These are phyloP conservation scores for Pseudomyrmex pallidus DNA, from an alignment of 1,140 invertebrate genomes.

Conservation along the genomic window DNA sequence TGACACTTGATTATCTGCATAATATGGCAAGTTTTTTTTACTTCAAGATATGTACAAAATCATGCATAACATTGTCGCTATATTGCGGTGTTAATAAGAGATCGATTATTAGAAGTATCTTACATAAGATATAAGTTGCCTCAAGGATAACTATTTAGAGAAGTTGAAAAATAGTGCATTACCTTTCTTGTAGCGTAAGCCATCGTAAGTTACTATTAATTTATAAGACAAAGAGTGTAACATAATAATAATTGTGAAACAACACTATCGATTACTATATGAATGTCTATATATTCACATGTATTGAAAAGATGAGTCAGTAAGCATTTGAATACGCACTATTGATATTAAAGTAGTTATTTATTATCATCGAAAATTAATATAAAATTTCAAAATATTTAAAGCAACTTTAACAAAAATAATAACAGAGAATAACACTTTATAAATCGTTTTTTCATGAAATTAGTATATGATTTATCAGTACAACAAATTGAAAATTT, in stretches of 20 bases:
- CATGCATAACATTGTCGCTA: conserved; percentile 16
- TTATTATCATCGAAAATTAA: conserved; percentile 41
- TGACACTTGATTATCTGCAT: neutral
- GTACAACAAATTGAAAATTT: conserved; percentile 66
- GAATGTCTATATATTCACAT: conserved; percentile 73
- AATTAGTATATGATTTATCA: conserved; percentile 65
- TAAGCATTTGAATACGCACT: conserved; percentile 61
- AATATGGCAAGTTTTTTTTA: conserved; percentile 44
- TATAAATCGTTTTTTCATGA: conserved; percentile 52
- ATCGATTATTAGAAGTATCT: conserved; percentile 33
- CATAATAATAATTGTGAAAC: conserved; percentile 66
- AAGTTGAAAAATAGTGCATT: conserved; percentile 69
- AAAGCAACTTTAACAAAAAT: conserved; percentile 40
- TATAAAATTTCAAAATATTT: conserved; percentile 48
- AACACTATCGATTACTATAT: conserved; percentile 66
- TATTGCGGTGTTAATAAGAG: conserved; percentile 20
- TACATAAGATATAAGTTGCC: conserved; percentile 45
- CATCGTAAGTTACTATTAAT: conserved; percentile 60
- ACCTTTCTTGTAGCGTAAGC: conserved; percentile 63
- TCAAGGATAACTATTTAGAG: conserved; percentile 57
- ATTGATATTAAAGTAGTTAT: conserved; percentile 61
- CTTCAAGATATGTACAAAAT: conserved; percentile 39
- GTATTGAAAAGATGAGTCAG: conserved; percentile 61
- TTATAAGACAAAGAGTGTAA: conserved; percentile 67
- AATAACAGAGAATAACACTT: conserved; percentile 29